Conservation (phyloP, 2,113 vertebrate genomes). For the Amphiprion ocellaris region DNA sequence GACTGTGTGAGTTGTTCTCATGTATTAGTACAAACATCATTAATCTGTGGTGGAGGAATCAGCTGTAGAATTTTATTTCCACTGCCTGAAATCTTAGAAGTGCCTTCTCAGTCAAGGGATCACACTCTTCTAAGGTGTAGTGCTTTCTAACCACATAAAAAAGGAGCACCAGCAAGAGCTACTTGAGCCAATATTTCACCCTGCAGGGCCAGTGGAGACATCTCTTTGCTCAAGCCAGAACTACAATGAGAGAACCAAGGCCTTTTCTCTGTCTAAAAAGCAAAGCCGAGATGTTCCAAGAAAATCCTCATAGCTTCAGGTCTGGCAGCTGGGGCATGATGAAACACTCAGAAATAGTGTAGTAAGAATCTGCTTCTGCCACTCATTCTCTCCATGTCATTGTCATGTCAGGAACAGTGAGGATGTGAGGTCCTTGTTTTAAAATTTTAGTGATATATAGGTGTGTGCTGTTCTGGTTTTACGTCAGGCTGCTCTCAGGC, state of each 20-base stretch:
- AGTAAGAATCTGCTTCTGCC: conserved; percentile 39
- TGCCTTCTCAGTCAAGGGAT: neutral
- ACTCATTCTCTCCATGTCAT: conserved; percentile 16
- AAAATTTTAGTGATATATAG: neutral
- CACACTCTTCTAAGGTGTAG: conserved; percentile 1
- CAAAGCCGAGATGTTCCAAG: conserved; percentile 45
- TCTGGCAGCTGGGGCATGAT: conserved; percentile 59
- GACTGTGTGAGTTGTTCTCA: neutral
- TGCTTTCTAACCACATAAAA: neutral
- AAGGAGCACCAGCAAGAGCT: conserved; percentile 16
- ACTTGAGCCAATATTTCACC: conserved; percentile 45
- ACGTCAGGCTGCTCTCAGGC: neutral
- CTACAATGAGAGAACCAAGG: conserved; percentile 45
- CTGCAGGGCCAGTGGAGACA: conserved; percentile 41
- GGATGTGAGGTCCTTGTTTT: neutral
- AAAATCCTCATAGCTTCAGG: conserved; percentile 61
- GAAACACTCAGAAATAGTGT: conserved; percentile 64
- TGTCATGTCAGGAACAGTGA: conserved; percentile 23
- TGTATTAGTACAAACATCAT: neutral
- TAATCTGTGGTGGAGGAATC: neutral
- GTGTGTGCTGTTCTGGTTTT: neutral
- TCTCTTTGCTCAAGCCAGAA: conserved; percentile 38
- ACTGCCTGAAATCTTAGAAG: conserved; percentile 5
- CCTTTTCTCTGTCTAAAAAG: conserved; percentile 41
- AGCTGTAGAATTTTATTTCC: conserved; percentile 8